Evolutionary conservation across 2,888 invertebrate genomes (phyloP), one percentile per base, ranked within the genome.

Genomic region (Nowickia ferox): DNA sequence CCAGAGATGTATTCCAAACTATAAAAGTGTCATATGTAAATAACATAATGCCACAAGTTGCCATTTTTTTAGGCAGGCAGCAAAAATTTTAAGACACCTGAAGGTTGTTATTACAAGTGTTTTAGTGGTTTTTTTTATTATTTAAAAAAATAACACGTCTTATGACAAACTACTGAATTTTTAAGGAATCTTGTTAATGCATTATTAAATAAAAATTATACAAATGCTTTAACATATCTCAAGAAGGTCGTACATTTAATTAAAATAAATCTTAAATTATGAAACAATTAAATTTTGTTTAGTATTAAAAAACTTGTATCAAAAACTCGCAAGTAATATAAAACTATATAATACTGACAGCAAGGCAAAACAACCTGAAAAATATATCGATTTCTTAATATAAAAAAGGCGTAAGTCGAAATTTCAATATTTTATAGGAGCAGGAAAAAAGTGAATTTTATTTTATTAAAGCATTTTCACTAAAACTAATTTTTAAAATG

Each of bases 11-110:
- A 65, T 71, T 30, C 30, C 5, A 79, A 82, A 74, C 78, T 65
- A 79, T 82, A 69, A 82, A 81, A 82, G 75, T 85, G 85, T 79
- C 78, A 82, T 71, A 85, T 78, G 75, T 71, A 79, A 82, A 82
- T 75, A 82, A 30, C 46, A 55, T 65, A 77, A 77, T 72, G 80
- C 76, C 76, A 59, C 66, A 66, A 74, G 76, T 71, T 55, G 76
- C 48, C 22, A 2, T 65, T 40, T 55, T 6, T 30, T 30, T 30
- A 5, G 30, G 8, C 46, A 19, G 9, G 10, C 9, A 61, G 42
- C 46, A 22, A 61, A 59, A 61, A 59, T 53, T 68, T 74, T 74
- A 81, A 81, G 13, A 1, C 51, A 69, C 10, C 9, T 82, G 82
- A 82, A 82, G 69, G 75, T 76, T 76, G 75, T 76, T 76, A 69